phyloP scores from a whole-genome alignment of 2,888 invertebrate genomes.

The Ischnus inquisitorius region DNA sequence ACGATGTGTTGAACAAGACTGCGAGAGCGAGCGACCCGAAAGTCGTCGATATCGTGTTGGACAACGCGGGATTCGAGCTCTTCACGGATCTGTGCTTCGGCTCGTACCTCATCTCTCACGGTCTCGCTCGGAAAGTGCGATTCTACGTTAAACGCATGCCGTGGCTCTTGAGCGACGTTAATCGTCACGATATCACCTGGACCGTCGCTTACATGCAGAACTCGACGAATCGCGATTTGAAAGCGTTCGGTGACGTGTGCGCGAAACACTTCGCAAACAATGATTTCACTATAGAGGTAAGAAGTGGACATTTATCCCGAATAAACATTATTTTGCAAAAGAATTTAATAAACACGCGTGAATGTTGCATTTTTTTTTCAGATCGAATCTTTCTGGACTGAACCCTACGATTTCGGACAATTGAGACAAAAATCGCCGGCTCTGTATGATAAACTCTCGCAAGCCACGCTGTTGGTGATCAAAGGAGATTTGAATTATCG shows the following conservation, averaged over 20 bases:
- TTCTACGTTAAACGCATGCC: conserved; percentile 96
- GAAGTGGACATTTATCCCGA: neutral
- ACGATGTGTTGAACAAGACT: conserved; percentile 85
- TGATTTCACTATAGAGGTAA: conserved; percentile 83
- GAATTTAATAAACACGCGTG: neutral
- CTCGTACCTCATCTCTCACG: conserved; percentile 90
- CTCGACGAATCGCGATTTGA: conserved; percentile 78
- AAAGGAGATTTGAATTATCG: conserved; percentile 99
- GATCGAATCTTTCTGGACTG: conserved; percentile 94
- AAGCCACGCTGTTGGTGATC: conserved; percentile 91
- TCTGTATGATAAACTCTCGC: conserved; percentile 90
- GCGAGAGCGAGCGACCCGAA: conserved; percentile 82
- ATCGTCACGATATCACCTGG: conserved; percentile 91
- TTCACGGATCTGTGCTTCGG: conserved; percentile 95
- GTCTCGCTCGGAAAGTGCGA: conserved; percentile 88
- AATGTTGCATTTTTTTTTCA: conserved; percentile 79
- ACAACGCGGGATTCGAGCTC: conserved; percentile 97
- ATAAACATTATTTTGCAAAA: neutral
- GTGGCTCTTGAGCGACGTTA: conserved; percentile 98
- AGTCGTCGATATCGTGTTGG: conserved; percentile 91
- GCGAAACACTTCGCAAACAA: conserved; percentile 86
- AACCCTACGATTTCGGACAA: conserved; percentile 91
- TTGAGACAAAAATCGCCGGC: conserved; percentile 91
- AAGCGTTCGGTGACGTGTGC: conserved; percentile 88
- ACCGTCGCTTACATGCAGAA: conserved; percentile 86